These are phyloP conservation scores for Anodontia alba DNA, from an alignment of 2,888 invertebrate genomes.

Conservation along the genomic window DNA sequence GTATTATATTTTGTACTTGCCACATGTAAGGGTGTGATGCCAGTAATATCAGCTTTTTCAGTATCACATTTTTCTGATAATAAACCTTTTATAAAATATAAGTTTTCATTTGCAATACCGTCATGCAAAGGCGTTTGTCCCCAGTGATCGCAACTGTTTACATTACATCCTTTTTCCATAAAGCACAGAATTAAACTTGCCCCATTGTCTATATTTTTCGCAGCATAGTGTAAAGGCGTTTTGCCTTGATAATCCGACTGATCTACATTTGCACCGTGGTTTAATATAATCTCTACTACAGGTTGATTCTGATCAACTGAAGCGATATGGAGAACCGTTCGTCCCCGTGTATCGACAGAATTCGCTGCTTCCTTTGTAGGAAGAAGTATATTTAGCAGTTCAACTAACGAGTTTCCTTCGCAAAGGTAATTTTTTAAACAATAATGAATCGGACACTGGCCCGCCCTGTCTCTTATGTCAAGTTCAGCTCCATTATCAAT, in stretches of 20 bases:
- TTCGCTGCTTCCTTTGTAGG: background rate
- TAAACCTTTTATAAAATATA: slow-evolving; percentile 23
- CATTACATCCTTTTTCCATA: slow-evolving; percentile 25
- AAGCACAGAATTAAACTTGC: background rate
- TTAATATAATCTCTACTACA: background rate
- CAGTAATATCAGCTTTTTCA: slow-evolving; percentile 18
- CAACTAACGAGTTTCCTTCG: background rate
- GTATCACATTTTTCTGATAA: slow-evolving; percentile 23
- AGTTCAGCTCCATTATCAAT: background rate
- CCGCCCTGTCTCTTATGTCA: background rate
- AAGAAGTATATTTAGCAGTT: background rate
- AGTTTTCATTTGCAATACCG: slow-evolving; percentile 29
- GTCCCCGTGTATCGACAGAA: background rate
- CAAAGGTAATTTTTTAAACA: background rate
- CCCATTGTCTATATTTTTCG: background rate
- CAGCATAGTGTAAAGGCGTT: slow-evolving; percentile 15
- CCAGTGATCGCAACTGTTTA: slow-evolving; percentile 28
- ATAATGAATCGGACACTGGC: background rate
- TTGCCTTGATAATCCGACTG: background rate
- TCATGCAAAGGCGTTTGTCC: slow-evolving; percentile 40
- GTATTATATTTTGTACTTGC: slow-evolving; percentile 2
- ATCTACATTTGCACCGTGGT: background rate
- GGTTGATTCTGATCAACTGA: background rate
- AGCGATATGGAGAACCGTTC: background rate
- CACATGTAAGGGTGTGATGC: slow-evolving; percentile 30